Conservation (phyloP, 2,797 vertebrate species). For the Onychomys arenicola region DNA sequence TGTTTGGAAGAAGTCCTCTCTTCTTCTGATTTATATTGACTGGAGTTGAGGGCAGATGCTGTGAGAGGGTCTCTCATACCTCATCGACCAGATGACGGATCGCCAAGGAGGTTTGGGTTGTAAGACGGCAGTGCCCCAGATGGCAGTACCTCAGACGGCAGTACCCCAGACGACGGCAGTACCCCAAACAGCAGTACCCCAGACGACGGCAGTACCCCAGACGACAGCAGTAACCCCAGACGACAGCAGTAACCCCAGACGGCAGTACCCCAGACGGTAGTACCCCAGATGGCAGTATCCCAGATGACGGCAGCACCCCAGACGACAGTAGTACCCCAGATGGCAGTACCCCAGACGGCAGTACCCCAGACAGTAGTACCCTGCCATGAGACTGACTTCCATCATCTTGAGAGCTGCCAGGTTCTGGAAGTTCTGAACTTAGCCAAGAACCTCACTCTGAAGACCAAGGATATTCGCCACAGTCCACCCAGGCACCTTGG, state of each 20-base stretch:
- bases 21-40: not conserved
- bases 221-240: too few relatives aligned
- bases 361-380: too few relatives aligned
- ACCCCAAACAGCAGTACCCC: too few relatives aligned
- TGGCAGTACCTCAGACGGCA: too few relatives aligned
- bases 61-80: not conserved
- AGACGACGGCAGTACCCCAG: too few relatives aligned
- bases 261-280: too few relatives aligned
- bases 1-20: slow-evolving; percentile 57
- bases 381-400: not conserved
- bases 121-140: not conserved
- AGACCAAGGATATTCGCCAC: not conserved
- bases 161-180: too few relatives aligned
- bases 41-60: slow-evolving; percentile 40
- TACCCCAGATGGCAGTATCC: too few relatives aligned
- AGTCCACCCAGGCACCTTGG: not conserved
- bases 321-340: too few relatives aligned
- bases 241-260: too few relatives aligned
- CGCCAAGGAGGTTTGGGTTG: not conserved
- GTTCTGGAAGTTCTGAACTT: not conserved
- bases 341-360: too few relatives aligned
- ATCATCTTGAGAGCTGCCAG: slow-evolving; percentile 29
- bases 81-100: not conserved
- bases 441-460: not conserved
- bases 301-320: too few relatives aligned